Evolutionary conservation across 2,113 vertebrate genomes (phyloP), one percentile per base, ranked within the genome.

Genomic region (Lamprotornis superbus): DNA sequence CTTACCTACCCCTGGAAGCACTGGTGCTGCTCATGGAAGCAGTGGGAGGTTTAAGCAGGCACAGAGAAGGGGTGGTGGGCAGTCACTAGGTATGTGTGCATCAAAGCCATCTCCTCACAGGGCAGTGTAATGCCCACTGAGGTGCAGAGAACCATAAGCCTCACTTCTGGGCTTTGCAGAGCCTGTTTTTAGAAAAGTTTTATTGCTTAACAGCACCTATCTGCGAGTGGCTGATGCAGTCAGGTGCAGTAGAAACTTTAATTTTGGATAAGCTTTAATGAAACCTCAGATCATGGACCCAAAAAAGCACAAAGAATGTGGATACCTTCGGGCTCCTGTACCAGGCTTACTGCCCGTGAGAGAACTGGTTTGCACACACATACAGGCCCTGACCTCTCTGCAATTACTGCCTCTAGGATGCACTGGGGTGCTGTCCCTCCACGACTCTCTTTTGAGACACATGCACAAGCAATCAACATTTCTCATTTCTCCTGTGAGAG

Each of bases 1-100:
- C 35, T 56, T 15, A 6, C 7, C 63, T 71, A 24, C 28, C 21
- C 1, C 2, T 2, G 13, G 57, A 55, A 70, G n/a, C 2, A 0
- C 2, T 23, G 15, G 7, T 46, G 53, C 24, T 37, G n/a, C 49
- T 69, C 42, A 4, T 0, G 15, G 76, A 57, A 49, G 10, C 39
- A 35, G 28, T 6, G 25, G n/a, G 15, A 73, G 18, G 8, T 59
- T 85, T 46, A 9, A 87, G 49, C 46, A 89, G 63, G 27, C 14
- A 5, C 0, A 1, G 49, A 73, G 59, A 39, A 33, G 11, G 25
- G 11, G 15, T 78, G 37, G 33, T 71, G 49, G 37, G 50, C 20
- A 82, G 18, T 60, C 22, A 25, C 31, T 24, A 7, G 15, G 13
- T 23, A 6, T 61, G 27, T 28, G 4, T 63, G 24, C 35, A 73